Conservation (phyloP, 2,797 vertebrate species). For the Gymnoscopelus braueri region DNA sequence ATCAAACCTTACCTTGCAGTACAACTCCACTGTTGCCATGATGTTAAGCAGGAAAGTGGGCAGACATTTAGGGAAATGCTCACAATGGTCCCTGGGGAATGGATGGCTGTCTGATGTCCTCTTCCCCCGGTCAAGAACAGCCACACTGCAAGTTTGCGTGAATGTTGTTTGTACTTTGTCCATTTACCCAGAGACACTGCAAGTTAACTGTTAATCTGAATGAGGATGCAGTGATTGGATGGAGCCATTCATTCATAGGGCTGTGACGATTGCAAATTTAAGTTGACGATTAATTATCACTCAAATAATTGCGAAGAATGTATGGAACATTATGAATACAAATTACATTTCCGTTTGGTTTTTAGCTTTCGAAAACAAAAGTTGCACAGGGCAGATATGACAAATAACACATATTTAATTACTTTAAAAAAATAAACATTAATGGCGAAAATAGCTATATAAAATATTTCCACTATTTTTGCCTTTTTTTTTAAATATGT, state of each 20-base stretch:
- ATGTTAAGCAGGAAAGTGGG: conserved; percentile 45
- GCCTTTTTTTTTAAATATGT: no score
- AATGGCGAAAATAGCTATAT: no score
- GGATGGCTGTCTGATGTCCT: conserved; percentile 30
- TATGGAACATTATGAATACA: no score
- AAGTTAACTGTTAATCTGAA: conserved; percentile 83
- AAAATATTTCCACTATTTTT: no score
- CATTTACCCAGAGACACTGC: conserved; percentile 45
- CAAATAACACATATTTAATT: no score
- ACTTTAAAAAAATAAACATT: no score
- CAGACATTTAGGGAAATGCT: background rate
- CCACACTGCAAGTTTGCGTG: conserved; percentile 26
- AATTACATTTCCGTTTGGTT: no score
- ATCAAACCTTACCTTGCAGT: conserved; percentile 77
- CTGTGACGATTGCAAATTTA: no score
- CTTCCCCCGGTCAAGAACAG: conserved; percentile 16
- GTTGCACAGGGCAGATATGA: no score
- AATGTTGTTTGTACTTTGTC: conserved; percentile 79
- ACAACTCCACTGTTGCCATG: conserved; percentile 80
- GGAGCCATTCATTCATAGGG: background rate
- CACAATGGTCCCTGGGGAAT: conserved; percentile 2
- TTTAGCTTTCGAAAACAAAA: no score
- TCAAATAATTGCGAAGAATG: no score
- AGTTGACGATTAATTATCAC: no score
- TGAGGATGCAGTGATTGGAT: conserved; percentile 40